phyloP scores from a whole-genome alignment of 1,140 invertebrate genomes.

The Matsumurasca onukii region DNA sequence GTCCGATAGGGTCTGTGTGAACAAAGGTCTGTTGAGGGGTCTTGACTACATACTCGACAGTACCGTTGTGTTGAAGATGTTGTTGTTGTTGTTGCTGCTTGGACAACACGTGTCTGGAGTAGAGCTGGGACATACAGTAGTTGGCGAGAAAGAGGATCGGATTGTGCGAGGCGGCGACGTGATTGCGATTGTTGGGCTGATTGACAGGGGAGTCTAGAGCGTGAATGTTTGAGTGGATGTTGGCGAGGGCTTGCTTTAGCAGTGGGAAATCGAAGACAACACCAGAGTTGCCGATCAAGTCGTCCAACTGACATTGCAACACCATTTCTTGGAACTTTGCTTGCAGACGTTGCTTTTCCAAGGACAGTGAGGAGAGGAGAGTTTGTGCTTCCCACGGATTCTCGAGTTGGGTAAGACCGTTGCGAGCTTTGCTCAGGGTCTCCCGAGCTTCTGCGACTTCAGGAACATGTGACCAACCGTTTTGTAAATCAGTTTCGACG shows the following conservation, averaged over 20 bases:
- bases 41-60: slow-evolving; percentile 51
- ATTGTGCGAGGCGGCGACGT: slow-evolving; percentile 34
- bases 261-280: slow-evolving; percentile 64
- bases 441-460: slow-evolving; percentile 65
- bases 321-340: slow-evolving; percentile 70
- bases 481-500: slow-evolving; percentile 68
- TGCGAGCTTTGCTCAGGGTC: slow-evolving; percentile 59
- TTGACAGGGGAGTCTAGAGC: slow-evolving; percentile 49
- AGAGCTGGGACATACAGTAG: slow-evolving; percentile 71
- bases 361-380: slow-evolving; percentile 55
- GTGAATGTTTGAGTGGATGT: slow-evolving; percentile 61
- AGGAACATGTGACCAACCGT: slow-evolving; percentile 60
- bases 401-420: slow-evolving; percentile 57
- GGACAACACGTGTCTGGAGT: slow-evolving; percentile 62
- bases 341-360: slow-evolving; percentile 64
- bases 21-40: slow-evolving; percentile 25
- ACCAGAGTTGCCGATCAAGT: slow-evolving; percentile 63
- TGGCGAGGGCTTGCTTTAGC: slow-evolving; percentile 62
- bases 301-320: slow-evolving; percentile 68
- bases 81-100: slow-evolving; percentile 52
- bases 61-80: slow-evolving; percentile 54
- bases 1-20: slow-evolving; percentile 42
- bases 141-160: slow-evolving; percentile 71
- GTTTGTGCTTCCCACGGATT: slow-evolving; percentile 57
- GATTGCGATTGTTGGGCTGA: slow-evolving; percentile 33